Base-by-base conservation (phyloP, 2,888 invertebrate genomes). In the Sarcophaga caerulescens region DNA sequence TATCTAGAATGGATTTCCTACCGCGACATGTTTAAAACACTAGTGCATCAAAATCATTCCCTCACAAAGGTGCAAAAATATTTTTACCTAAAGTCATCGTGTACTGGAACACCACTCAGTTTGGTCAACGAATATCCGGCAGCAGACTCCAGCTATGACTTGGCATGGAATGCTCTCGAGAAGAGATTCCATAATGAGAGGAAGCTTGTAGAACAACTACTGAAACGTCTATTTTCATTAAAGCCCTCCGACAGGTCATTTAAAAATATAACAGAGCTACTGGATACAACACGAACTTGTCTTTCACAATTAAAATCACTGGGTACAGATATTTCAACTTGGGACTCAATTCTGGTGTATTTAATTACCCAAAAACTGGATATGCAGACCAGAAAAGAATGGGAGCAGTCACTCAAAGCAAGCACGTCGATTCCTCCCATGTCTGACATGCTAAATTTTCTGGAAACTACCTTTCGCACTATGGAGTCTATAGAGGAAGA, bases 111-210 rank as follows among this genome's bases (percentile, higher is more conserved):
- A 23, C 83, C 73, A 12, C 63, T 76, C 17, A 45, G 68, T n/a
- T 76, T 82, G 57, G 44, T 77, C 21, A 66, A 83, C 10, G 73
- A 83, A 68, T 78, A 73, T 52, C 77, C 77, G 44, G 77, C 83
- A 11, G 66, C 77, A 23, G 83, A 77, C 45, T 63, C 68, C 35
- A 83, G 73, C 59, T 78, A 83, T 19, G 77, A 77, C 35, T 59
- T 70, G 21, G 23, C 69, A 52, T 52, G 52, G 52, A 11, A 69
- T 21, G 52, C 52, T n/a, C 44, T 66, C 8, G 45, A 8, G 10
- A 66, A 10, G 45, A 66, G 45, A 66, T 66, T n/a, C 47, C 47
- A 52, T 69, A 47, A 69, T 21, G 69, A 52, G 3, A 71, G 63
- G 35, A 45, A 35, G 60, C 6, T 77, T 12, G 69, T 78, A 23